A percentile compares a stretch with the other conserved stretches of the same genome.
Conservation (phyloP, 2,797 vertebrate genomes). For the Karalla daura region DNA sequence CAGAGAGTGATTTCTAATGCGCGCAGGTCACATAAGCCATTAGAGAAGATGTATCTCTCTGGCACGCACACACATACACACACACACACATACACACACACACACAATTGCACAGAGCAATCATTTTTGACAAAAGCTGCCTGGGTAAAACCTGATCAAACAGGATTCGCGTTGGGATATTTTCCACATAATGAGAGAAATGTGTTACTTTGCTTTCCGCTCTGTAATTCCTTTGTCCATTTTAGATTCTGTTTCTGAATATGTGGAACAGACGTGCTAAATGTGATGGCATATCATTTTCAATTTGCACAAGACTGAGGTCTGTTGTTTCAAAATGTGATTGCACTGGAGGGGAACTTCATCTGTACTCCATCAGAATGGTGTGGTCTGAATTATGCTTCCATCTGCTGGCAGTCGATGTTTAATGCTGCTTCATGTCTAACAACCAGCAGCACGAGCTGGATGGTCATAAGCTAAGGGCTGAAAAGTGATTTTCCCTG, state of each 20-base stretch:
- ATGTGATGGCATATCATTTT: not conserved
- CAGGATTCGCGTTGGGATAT: not conserved
- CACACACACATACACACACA: slow-evolving; percentile 10
- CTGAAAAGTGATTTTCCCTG: too few relatives aligned
- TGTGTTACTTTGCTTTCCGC: not conserved
- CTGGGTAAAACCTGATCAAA: not conserved
- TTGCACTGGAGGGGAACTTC: not conserved
- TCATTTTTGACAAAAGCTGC: not conserved
- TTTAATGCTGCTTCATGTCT: not conserved
- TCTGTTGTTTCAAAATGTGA: not conserved
- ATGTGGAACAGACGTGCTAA: not conserved
- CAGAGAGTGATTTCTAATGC: slow-evolving; percentile 42
- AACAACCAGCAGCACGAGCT: too few relatives aligned
- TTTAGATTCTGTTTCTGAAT: not conserved
- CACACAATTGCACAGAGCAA: not conserved
- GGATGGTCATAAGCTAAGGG: not conserved
- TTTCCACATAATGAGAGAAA: not conserved
- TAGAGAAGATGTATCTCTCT: slow-evolving; percentile 5
- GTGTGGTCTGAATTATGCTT: slow-evolving; percentile 39
- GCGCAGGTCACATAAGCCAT: slow-evolving; percentile 29
- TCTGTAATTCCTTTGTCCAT: not conserved
- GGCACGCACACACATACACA: slow-evolving; percentile 6
- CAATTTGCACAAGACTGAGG: not conserved
- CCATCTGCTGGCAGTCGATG: slow-evolving; percentile 65
- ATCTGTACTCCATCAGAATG: not conserved